Evolutionary conservation across 2,888 invertebrate genomes (phyloP), one percentile per base, ranked within the genome.

Genomic region (Phyllotreta cruciferae): DNA sequence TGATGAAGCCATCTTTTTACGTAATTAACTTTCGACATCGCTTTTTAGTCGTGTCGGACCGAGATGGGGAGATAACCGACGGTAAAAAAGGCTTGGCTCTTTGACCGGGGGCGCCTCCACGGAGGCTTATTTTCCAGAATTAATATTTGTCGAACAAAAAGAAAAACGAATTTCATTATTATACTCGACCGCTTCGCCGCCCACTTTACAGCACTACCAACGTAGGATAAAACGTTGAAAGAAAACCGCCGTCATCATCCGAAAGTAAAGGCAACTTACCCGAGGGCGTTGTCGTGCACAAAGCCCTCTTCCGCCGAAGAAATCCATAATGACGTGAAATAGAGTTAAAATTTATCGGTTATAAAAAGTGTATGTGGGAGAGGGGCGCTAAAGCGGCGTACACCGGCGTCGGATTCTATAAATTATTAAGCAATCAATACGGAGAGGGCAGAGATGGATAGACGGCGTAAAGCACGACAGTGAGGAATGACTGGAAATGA

Each of bases 341-440:
- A 24, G 24, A 24, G 2, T 24, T 41, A 41, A 41, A 41, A 41
- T 9, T 41, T 10, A 41, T 41, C 10, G 41, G 41, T 10, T 9
- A 41, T 41, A 41, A 41, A 41, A 47, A 47, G 24, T n/a, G 38
- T 37, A 52, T 52, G 13, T 52, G 38, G 13, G 37, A 52, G 13
- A 11, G 34, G 11, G 10, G 24, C 50, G 14, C 37, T 53, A 13
- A 52, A 61, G 56, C 52, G 58, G 56, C 55, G 50, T 56, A 66
- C 62, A 56, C 52, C 49, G 57, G 57, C 62, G 60, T 61, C 53
- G 61, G 64, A 44, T 63, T 53, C 67, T 75, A 76, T 74, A 77
- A 75, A 77, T 77, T 75, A 73, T 73, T 65, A 67, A 70, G 73
- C 70, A 75, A 77, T 77, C 76, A 74, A 76, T 76, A 74, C 69